Evolutionary conservation across 2,113 vertebrate genomes (phyloP), one percentile per base, ranked within the genome.

Genomic region (Carettochelys insculpta): DNA sequence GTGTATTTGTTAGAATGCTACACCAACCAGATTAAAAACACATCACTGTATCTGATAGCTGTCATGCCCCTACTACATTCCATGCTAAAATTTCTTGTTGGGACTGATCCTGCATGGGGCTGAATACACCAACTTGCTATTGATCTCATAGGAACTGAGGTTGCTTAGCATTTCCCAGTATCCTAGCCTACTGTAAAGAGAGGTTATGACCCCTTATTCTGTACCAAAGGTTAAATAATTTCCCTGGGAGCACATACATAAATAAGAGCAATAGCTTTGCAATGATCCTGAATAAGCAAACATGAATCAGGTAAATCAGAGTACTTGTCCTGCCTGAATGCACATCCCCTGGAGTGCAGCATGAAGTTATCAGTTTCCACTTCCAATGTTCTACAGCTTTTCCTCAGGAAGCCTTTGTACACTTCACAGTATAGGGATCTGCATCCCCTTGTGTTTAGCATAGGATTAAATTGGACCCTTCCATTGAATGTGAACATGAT

Each of bases 291-390:
- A 61, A 16, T 47, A 80, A 92, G 79, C 9, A 54, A 8, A 79
- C 77, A 25, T 8, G 65, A 41, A 51, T 68, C 16, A 58, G 84
- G 34, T 19, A 80, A 83, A 79, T 50, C 20, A 50, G 0, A 2
- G 6, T 34, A 27, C 13, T 51, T 4, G 5, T 77, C 56, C 2
- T 41, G 13, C 56, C 20, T 76, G 0, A 0, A 13, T 4, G 31
- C 3, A 73, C 73, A 50, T 43, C 45, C 29, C 58, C 22, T n/a
- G 65, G 22, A 76, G 58, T 7, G 54, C 90, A 65, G 73, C 41
- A 80, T 53, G 56, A 76, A 84, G 54, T 45, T 51, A 29, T 4
- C 4, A 5, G 16, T 82, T 84, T 58, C 25, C 22, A 78, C 29
- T 45, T 51, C 27, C 53, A 86, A 90, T 77, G 1, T 3, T n/a